Evolutionary conservation across 2,113 vertebrate species (phyloP).

Genomic region (Chlorodrepanis virens): DNA sequence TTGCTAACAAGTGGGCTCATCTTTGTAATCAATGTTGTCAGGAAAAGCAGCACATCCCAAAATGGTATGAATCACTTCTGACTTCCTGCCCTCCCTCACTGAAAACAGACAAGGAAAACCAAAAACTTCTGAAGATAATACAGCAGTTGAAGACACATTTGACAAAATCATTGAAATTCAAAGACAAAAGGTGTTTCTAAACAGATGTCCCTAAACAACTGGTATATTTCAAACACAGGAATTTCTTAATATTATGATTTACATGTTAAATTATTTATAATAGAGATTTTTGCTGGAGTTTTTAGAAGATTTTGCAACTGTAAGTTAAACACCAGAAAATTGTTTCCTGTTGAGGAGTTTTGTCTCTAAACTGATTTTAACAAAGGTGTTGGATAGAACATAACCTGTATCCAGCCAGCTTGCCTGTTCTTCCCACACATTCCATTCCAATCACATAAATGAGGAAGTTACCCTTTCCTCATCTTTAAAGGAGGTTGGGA

Average conservation of each 20-base stretch:
- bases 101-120: slow-evolving; percentile 24
- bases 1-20: slow-evolving; percentile 71
- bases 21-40: slow-evolving; percentile 69
- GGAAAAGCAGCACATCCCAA: slow-evolving; percentile 50
- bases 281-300: neutral
- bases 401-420: neutral
- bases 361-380: neutral
- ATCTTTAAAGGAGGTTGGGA: neutral
- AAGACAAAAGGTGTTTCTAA: neutral
- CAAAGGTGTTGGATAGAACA: neutral
- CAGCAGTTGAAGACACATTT: neutral
- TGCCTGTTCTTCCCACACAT: neutral
- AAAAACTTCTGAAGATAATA: neutral
- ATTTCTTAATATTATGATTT: neutral
- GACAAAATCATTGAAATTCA: neutral
- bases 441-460: neutral
- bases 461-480: neutral
- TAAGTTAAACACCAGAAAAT: neutral
- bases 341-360: neutral
- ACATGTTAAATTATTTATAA: neutral
- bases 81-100: slow-evolving; percentile 57
- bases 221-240: neutral
- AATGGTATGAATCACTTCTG: slow-evolving; percentile 65
- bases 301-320: neutral
- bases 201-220: neutral